These are phyloP conservation scores for Caiman crocodilus DNA, from an alignment of 2,797 vertebrate species.

Conservation along the genomic window DNA sequence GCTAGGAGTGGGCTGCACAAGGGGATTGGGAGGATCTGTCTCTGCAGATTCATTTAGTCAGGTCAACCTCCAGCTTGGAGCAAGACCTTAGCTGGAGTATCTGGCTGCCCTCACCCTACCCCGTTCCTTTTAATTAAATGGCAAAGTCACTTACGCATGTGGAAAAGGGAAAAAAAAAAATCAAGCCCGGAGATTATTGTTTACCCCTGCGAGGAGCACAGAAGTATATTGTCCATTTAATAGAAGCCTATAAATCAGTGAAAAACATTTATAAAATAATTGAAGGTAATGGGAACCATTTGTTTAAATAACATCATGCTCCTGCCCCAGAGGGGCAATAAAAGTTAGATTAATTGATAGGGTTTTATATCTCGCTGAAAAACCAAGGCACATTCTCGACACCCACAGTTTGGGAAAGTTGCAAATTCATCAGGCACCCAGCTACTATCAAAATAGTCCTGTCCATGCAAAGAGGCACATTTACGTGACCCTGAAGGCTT, in stretches of 20 bases:
- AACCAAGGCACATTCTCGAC: conserved; percentile 70
- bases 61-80: conserved; percentile 12
- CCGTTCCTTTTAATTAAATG: conserved; percentile 6
- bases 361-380: conserved; percentile 78
- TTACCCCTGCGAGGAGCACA: conserved; percentile 69
- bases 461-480: conserved; percentile 75
- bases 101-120: conserved; percentile 51
- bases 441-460: conserved; percentile 78
- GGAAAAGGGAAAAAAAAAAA: conserved; percentile 48
- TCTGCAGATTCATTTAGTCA: background rate
- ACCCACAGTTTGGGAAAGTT: conserved; percentile 73
- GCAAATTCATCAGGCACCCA: conserved; percentile 76
- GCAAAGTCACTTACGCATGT: background rate
- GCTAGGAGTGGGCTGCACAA: background rate
- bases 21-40: background rate
- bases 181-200: conserved; percentile 49
- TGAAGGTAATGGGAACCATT: conserved; percentile 81
- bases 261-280: conserved; percentile 77
- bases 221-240: conserved; percentile 79
- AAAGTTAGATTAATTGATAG: conserved; percentile 79
- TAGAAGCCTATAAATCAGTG: conserved; percentile 77
- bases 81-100: background rate
- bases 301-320: conserved; percentile 79
- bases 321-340: conserved; percentile 79
- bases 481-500: conserved; percentile 75